phyloP scores from a whole-genome alignment of 2,797 vertebrate genomes.

The Holocentrus rufus region DNA sequence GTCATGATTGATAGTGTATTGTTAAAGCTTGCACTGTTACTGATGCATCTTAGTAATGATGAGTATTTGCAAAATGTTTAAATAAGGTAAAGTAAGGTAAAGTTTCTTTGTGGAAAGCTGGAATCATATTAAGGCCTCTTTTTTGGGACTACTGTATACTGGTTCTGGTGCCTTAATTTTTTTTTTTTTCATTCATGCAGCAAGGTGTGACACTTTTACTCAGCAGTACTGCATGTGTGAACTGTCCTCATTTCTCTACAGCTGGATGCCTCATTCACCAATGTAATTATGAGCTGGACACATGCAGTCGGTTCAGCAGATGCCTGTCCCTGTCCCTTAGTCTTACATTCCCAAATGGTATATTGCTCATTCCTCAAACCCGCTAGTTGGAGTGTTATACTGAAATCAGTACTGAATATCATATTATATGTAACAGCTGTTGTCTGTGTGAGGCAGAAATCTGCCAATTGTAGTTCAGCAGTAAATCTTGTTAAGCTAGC shows the following conservation, averaged over 20 bases:
- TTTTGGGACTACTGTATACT: too few relatives aligned
- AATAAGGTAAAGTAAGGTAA: too few relatives aligned
- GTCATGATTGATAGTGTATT: too few relatives aligned
- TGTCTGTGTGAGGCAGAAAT: constrained; percentile 16
- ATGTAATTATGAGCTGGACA: background rate
- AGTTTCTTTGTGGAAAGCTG: too few relatives aligned
- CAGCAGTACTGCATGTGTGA: background rate
- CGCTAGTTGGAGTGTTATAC: constrained; percentile 7
- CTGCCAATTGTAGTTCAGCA: constrained; percentile 25
- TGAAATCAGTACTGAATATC: constrained; percentile 28
- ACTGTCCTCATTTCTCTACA: background rate
- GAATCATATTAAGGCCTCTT: too few relatives aligned
- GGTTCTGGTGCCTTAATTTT: too few relatives aligned
- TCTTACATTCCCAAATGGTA: constrained; percentile 11
- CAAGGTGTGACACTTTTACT: too few relatives aligned
- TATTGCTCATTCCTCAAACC: constrained; percentile 10
- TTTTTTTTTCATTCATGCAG: too few relatives aligned
- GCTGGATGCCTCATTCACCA: too few relatives aligned
- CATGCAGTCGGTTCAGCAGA: background rate
- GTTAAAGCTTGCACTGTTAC: too few relatives aligned
- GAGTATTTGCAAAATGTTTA: too few relatives aligned
- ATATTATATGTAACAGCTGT: constrained; percentile 43
- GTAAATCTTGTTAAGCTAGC: constrained; percentile 43
- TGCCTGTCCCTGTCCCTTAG: background rate
- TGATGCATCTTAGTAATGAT: too few relatives aligned